Conservation (phyloP, 1,140 invertebrate genomes). For the Thereuonema tuberculata region DNA sequence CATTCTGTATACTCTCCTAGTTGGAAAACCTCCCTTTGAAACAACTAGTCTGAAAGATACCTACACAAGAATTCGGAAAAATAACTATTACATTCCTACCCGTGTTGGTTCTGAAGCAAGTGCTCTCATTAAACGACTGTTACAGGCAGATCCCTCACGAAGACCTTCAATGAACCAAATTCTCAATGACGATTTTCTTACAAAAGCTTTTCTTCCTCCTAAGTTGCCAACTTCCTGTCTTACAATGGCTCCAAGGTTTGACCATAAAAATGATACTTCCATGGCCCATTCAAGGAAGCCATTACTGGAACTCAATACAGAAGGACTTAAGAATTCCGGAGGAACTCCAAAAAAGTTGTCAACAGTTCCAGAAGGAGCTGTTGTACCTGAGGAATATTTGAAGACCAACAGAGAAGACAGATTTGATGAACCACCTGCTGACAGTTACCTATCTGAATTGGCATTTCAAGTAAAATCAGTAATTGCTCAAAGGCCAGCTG, state of each 20-base stretch:
- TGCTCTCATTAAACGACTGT: slow-evolving; percentile 39
- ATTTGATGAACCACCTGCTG: slow-evolving; percentile 25
- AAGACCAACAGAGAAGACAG: too few species aligned
- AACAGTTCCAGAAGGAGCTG: not conserved
- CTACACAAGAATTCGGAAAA: slow-evolving; percentile 45
- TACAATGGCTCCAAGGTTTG: slow-evolving; percentile 77
- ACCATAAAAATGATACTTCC: slow-evolving; percentile 28
- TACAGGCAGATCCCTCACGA: slow-evolving; percentile 39
- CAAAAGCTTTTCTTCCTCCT: slow-evolving; percentile 56
- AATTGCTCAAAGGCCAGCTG: slow-evolving; percentile 29
- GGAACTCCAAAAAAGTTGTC: not conserved
- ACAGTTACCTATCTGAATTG: slow-evolving; percentile 37
- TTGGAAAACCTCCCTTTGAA: slow-evolving; percentile 54
- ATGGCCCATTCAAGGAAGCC: slow-evolving; percentile 37
- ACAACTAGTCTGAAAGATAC: slow-evolving; percentile 46
- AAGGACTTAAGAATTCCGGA: not conserved
- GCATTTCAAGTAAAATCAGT: slow-evolving; percentile 33
- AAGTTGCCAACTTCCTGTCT: slow-evolving; percentile 75
- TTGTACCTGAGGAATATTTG: not conserved
- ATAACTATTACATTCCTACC: slow-evolving; percentile 44
- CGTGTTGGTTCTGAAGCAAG: slow-evolving; percentile 35
- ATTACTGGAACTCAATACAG: slow-evolving; percentile 48
- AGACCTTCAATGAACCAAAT: slow-evolving; percentile 43
- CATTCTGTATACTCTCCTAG: slow-evolving; percentile 57
- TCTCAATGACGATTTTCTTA: slow-evolving; percentile 42